Conservation (phyloP, 2,113 vertebrate species). For the Cnemophilus loriae region DNA sequence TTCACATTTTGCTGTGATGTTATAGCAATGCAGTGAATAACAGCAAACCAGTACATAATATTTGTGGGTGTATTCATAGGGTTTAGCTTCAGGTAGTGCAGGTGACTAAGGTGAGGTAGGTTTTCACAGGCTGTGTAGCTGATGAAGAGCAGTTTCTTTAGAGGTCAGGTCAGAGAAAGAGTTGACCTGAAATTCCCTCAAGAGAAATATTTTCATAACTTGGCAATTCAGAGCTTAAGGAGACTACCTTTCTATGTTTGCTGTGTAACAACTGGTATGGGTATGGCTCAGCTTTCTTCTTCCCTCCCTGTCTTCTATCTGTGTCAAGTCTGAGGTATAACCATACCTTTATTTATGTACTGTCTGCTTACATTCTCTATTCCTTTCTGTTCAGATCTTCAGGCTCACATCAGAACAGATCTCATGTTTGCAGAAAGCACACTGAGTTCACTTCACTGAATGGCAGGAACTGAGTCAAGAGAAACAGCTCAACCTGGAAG, state of each 20-base stretch:
- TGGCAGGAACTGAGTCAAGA: background rate
- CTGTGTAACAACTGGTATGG: background rate
- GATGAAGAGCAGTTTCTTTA: background rate
- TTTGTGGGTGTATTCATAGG: background rate
- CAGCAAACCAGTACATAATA: background rate
- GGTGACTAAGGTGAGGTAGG: background rate
- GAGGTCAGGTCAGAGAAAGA: background rate
- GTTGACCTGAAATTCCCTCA: background rate
- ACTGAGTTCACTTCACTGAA: background rate
- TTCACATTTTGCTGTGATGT: background rate
- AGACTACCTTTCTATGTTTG: background rate
- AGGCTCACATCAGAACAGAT: background rate
- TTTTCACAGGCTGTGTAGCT: background rate
- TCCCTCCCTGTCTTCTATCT: background rate
- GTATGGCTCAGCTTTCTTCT: background rate
- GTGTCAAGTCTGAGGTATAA: background rate
- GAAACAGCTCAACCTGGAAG: background rate
- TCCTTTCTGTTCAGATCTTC: background rate
- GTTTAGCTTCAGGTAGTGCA: background rate
- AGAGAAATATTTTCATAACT: background rate
- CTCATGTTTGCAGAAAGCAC: background rate
- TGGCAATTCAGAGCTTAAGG: background rate
- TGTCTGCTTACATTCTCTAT: background rate
- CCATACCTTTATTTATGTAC: background rate
- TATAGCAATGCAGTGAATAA: background rate